Conservation (phyloP, 2,797 vertebrate species). For the Clarias fuscus region DNA sequence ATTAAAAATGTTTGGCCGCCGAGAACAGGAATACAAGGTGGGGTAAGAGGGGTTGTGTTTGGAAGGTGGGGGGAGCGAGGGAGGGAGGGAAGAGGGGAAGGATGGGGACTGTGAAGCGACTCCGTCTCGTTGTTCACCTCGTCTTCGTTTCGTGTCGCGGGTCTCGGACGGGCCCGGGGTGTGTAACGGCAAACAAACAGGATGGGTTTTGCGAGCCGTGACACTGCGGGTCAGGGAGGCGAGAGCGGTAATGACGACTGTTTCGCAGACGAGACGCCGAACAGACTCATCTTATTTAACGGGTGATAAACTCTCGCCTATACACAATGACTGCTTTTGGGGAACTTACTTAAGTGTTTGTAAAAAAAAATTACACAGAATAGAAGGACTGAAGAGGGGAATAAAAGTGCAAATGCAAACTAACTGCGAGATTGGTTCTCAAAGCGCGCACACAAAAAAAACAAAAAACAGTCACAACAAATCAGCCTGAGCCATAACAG, state of each 20-base stretch:
- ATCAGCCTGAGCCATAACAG: slow-evolving; percentile 23
- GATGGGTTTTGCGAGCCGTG: slow-evolving; percentile 70
- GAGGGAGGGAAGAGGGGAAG: slow-evolving; percentile 80
- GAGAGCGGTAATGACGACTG: slow-evolving; percentile 83
- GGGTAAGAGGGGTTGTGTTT: slow-evolving; percentile 50
- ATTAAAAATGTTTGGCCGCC: slow-evolving; percentile 99
- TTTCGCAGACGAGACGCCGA: slow-evolving; percentile 54
- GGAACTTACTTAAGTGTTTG: slow-evolving; percentile 1
- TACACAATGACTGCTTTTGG: background rate
- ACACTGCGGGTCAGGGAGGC: slow-evolving; percentile 80
- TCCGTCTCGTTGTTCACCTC: slow-evolving; percentile 74
- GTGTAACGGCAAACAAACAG: slow-evolving; percentile 85
- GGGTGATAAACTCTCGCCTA: slow-evolving; percentile 16
- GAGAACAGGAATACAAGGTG: slow-evolving; percentile 56
- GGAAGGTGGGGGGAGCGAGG: slow-evolving; percentile 64
- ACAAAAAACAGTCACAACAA: slow-evolving; percentile 10
- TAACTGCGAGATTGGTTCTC: background rate
- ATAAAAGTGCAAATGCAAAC: background rate
- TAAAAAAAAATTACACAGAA: background rate
- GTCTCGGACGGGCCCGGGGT: slow-evolving; percentile 82
- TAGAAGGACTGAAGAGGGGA: background rate
- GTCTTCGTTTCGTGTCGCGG: slow-evolving; percentile 73
- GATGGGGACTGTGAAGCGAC: slow-evolving; percentile 86
- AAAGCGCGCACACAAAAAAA: background rate
- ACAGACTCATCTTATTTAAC: slow-evolving; percentile 22